A percentile compares a stretch with the other conserved stretches of the same genome.
These are phyloP conservation scores for Luperina nickerlii DNA, from an alignment of 2,888 invertebrate genomes.

Conservation along the genomic window DNA sequence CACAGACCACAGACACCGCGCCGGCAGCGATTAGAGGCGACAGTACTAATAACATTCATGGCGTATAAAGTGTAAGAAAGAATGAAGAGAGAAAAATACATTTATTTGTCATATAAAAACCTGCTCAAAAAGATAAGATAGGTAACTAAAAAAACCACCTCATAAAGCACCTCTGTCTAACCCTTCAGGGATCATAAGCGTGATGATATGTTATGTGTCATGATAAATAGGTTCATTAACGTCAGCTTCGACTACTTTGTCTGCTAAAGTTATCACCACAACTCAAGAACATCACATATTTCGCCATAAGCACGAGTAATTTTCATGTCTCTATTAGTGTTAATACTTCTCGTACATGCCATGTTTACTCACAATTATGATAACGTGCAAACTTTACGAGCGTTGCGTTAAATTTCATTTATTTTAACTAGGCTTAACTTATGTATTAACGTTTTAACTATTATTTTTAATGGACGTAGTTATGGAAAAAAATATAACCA, in stretches of 20 bases:
- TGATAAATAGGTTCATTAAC: background rate
- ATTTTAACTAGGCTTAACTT: slow-evolving; percentile 40
- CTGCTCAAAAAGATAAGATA: background rate
- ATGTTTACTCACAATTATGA: slow-evolving; percentile 47
- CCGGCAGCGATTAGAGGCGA: background rate
- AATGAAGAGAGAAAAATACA: background rate
- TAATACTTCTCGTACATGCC: slow-evolving; percentile 34
- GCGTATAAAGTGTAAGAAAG: too few relatives aligned
- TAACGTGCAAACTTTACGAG: slow-evolving; percentile 57
- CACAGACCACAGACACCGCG: background rate
- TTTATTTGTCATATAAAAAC: background rate
- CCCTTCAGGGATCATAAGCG: background rate
- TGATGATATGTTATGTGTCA: background rate
- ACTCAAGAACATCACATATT: background rate
- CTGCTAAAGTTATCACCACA: background rate
- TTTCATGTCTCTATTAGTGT: slow-evolving; percentile 50
- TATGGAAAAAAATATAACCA: background rate
- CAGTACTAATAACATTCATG: background rate
- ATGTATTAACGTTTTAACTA: slow-evolving; percentile 29
- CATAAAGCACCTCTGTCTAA: background rate
- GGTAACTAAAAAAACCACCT: too few relatives aligned
- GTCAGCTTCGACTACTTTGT: background rate
- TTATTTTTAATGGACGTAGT: slow-evolving; percentile 4
- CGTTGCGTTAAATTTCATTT: slow-evolving; percentile 49
- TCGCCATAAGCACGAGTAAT: slow-evolving; percentile 9